Evolutionary conservation across 2,888 invertebrate species (phyloP), one percentile per base, ranked within the genome.

Genomic region (Drosophila lacicola): DNA sequence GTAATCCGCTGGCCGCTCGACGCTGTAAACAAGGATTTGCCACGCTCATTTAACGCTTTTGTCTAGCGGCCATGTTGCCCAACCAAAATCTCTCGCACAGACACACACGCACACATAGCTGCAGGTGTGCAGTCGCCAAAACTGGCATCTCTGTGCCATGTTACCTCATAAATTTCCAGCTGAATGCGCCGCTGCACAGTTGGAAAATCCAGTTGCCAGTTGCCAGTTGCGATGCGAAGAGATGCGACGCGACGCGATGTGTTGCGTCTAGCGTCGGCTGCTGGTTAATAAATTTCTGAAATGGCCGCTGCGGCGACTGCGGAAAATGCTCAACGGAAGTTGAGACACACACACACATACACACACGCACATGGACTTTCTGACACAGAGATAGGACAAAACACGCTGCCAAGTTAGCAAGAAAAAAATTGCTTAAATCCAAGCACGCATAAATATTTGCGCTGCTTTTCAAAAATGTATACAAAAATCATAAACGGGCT

Each of bases 31-130:
- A 88, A 87, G 80, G 83, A 89, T 88, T 90, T 89, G 80, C 83
- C 74, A 88, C 84, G 89, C 90, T 90, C 89, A 90, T 89, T 89
- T 89, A 89, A 88, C 84, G 89, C 85, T 88, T 89, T 88, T 81
- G 84, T 85, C 79, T 82, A 75, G 75, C 74, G 78, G 78, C 87
- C 69, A 73, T 88, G 78, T 76, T 77, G 76, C 71, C 76, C 80
- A 76, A 75, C 77, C 74, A 57, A 62, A 74, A 78, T 56, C 47
- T 45, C 70, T 62, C 53, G 21, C 51, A 49, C 49, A 56, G 47
- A 44, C 42, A 29, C 19, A 42, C 33, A 51, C 17, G 51, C 39
- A 25, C n/a, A 42, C 33, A 42, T 14, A 19, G 57, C 36, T 60
- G 76, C 76, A 74, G 74, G 74, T 74, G 74, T 74, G 64, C 63